Evolutionary conservation across 2,113 vertebrate genomes (phyloP).

Genomic region (Hypocryptadius cinnamomeus): DNA sequence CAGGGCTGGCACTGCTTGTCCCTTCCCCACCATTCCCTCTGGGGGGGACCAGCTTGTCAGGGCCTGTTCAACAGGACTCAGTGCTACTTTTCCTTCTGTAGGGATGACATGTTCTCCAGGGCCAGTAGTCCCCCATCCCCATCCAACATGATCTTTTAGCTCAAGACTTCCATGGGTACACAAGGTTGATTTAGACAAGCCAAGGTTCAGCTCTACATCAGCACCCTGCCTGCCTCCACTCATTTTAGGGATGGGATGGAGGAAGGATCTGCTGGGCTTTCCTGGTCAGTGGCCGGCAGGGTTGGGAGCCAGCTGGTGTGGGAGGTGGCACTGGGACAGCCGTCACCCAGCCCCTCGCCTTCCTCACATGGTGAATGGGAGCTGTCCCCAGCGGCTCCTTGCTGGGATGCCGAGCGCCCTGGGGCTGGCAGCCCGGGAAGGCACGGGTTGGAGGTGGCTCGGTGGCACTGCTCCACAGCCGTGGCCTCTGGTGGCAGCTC

Average conservation of each 20-base stretch:
- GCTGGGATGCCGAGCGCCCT: not conserved
- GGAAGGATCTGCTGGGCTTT: not conserved
- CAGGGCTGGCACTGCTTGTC: not conserved
- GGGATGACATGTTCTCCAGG: not conserved
- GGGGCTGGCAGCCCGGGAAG: not conserved
- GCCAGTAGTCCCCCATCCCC: not conserved
- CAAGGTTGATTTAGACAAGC: not conserved
- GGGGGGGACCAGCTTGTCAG: not conserved
- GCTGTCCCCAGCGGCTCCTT: not conserved
- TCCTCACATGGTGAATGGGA: fast-evolving
- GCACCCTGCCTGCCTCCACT: no score
- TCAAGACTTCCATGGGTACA: not conserved
- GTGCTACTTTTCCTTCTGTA: not conserved
- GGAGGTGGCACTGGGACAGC: not conserved
- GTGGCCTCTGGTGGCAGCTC: not conserved
- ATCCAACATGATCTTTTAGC: not conserved
- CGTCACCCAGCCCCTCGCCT: no score
- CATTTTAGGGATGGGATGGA: not conserved
- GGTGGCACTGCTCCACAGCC: not conserved
- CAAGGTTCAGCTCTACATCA: not conserved
- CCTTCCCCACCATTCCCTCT: not conserved
- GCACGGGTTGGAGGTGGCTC: not conserved
- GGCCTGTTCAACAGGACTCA: not conserved
- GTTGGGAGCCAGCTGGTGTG: not conserved
- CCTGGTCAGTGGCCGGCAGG: fast-evolving